phyloP scores from a whole-genome alignment of 2,888 invertebrate species.

The Taenaris catops region DNA sequence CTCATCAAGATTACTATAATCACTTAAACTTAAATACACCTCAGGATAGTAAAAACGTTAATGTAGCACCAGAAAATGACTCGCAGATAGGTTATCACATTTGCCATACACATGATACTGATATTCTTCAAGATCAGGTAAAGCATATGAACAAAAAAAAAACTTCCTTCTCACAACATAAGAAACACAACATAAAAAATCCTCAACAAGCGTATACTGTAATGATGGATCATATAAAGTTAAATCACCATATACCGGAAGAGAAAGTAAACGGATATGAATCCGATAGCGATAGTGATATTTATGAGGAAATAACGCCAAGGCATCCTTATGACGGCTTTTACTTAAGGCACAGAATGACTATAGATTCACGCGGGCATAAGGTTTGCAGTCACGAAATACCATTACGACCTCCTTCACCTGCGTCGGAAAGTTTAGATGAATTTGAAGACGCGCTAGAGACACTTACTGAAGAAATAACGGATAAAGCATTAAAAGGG shows the following conservation, averaged over 20 bases:
- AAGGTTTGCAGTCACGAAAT: constrained; percentile 69
- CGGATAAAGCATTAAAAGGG: constrained; percentile 30
- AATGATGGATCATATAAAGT: constrained; percentile 38
- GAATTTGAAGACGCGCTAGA: constrained; percentile 34
- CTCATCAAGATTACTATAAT: constrained; percentile 22
- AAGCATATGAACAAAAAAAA: constrained; percentile 6
- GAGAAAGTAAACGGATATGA: constrained; percentile 42
- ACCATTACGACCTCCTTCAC: constrained; percentile 47
- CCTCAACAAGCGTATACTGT: constrained; percentile 38
- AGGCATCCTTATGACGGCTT: constrained; percentile 73
- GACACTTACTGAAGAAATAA: constrained; percentile 21
- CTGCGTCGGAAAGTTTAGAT: constrained; percentile 41
- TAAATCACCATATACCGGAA: constrained; percentile 30
- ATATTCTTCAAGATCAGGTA: constrained; percentile 5
- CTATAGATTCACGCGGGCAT: constrained; percentile 56
- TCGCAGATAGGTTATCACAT: constrained; percentile 6
- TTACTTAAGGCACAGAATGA: constrained; percentile 61
- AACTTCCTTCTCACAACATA: constrained; percentile 11
- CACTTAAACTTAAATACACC: constrained; percentile 17
- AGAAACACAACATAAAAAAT: constrained; percentile 26
- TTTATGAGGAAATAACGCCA: constrained; percentile 48
- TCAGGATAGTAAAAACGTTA: constrained; percentile 23
- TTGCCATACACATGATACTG: neutral
- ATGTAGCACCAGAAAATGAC: constrained; percentile 16
- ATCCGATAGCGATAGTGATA: constrained; percentile 46